Evolutionary conservation across 1,140 invertebrate species (phyloP).

Genomic region (Brachionus paranguensis): DNA sequence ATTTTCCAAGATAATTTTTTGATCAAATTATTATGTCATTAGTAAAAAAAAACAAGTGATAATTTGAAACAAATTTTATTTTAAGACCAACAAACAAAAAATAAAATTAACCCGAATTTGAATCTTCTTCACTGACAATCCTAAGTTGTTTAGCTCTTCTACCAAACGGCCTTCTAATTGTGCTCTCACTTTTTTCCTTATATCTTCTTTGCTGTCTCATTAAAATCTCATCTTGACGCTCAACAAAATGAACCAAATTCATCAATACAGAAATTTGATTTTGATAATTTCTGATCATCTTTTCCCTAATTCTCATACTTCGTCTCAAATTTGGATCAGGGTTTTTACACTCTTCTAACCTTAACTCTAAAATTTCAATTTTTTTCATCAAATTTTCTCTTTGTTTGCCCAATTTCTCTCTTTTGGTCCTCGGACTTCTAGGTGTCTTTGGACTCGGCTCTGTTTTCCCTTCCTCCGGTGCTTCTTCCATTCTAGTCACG

Average conservation of each 20-base stretch:
- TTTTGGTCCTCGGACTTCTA: background rate
- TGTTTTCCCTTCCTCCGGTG: background rate
- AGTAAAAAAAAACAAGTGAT: too few relatives aligned
- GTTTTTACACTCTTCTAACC: background rate
- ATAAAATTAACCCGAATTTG: background rate
- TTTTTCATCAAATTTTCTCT: slow-evolving; percentile 2
- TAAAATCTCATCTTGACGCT: background rate
- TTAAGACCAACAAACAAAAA: background rate
- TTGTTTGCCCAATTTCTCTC: background rate
- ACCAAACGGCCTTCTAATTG: background rate
- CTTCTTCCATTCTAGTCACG: background rate
- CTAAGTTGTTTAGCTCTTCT: background rate
- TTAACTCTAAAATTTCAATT: background rate
- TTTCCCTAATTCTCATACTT: slow-evolving; percentile 3
- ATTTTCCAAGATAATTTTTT: too few relatives aligned
- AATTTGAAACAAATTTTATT: background rate
- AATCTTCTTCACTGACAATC: slow-evolving; percentile 8
- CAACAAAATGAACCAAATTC: background rate
- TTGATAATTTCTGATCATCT: background rate
- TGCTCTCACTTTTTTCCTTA: background rate
- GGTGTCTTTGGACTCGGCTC: too few relatives aligned
- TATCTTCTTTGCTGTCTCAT: background rate
- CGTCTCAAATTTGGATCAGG: background rate
- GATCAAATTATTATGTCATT: too few relatives aligned
- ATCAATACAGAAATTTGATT: background rate